These are phyloP conservation scores for Illadopsis cleaveri DNA, from an alignment of 2,113 vertebrate species.

Conservation along the genomic window DNA sequence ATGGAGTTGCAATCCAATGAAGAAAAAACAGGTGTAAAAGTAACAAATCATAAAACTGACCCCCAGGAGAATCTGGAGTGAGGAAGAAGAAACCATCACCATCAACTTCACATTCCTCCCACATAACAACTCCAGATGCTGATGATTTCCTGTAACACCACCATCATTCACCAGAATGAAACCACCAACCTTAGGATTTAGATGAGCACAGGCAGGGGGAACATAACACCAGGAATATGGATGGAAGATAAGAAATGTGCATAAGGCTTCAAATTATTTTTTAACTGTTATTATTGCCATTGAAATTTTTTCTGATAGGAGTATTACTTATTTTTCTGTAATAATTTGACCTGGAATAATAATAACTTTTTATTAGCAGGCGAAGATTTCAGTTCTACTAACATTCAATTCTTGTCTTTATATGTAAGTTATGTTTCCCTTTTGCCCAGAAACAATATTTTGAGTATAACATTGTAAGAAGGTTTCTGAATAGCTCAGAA, in stretches of 20 bases:
- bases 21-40: background rate
- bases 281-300: background rate
- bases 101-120: background rate
- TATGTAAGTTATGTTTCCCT: background rate
- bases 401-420: background rate
- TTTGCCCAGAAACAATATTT: background rate
- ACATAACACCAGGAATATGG: background rate
- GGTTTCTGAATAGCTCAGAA: background rate
- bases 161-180: background rate
- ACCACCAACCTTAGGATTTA: background rate
- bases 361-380: background rate
- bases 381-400: background rate
- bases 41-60: background rate
- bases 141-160: background rate
- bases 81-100: background rate
- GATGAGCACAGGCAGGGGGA: background rate
- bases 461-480: background rate
- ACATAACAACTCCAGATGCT: background rate
- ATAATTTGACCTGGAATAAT: background rate
- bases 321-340: background rate
- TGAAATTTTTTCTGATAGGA: background rate
- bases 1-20: background rate
- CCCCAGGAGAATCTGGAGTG: background rate
- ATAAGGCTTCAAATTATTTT: background rate
- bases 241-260: background rate